Percentiles rank a stretch among this genome's conserved stretches.
Evolutionary conservation across 2,113 vertebrate genomes (phyloP).

Genomic region (Callocephalon fimbriatum): DNA sequence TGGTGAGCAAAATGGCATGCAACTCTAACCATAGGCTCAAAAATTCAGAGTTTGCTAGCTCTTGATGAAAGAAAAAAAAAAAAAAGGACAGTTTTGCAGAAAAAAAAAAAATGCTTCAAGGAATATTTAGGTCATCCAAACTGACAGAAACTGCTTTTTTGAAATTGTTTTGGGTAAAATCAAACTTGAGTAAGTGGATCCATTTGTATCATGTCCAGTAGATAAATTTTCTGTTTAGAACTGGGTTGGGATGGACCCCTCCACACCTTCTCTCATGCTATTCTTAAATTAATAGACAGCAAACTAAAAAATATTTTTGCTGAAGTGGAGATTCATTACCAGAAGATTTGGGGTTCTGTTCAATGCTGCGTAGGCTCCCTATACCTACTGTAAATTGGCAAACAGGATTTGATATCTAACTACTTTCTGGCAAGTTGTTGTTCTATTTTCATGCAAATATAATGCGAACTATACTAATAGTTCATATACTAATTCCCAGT

Average conservation of each 20-base stretch:
- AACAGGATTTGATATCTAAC: not conserved
- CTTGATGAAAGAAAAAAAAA: not conserved
- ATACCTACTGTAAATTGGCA: not conserved
- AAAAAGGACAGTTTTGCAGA: not conserved
- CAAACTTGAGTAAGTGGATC: not conserved
- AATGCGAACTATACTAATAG: not conserved
- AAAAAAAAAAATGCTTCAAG: not conserved
- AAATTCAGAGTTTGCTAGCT: not conserved
- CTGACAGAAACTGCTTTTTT: not conserved
- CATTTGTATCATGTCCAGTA: not conserved
- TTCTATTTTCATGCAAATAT: not conserved
- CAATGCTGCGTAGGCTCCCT: not conserved
- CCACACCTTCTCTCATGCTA: not conserved
- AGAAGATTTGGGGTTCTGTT: not conserved
- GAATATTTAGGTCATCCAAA: not conserved
- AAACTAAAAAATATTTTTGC: not conserved
- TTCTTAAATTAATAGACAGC: not conserved
- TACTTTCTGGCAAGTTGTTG: not conserved
- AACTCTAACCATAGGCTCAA: not conserved
- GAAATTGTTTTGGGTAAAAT: not conserved
- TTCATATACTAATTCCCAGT: not conserved
- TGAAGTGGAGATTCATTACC: not conserved
- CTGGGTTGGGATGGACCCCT: rapidly evolving
- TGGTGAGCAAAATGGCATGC: not conserved
- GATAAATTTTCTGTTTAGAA: not conserved